Conservation (phyloP, 2,888 invertebrate species). For the Diogma glabrata region DNA sequence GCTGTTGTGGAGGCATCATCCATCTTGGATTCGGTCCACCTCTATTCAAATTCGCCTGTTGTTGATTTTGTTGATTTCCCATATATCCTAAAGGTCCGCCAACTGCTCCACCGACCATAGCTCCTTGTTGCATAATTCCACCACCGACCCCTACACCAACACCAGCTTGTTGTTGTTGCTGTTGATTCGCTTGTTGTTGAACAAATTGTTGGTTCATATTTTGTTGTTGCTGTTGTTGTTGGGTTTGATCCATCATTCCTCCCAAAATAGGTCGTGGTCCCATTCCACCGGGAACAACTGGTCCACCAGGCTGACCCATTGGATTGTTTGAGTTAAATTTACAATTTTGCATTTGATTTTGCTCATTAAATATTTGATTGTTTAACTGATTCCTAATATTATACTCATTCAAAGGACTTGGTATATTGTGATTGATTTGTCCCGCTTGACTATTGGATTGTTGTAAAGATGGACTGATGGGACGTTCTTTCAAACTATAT, state of each 20-base stretch:
- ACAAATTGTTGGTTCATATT: constrained; percentile 6
- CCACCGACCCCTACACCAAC: not conserved
- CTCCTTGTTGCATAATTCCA: not conserved
- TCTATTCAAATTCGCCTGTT: constrained; percentile 11
- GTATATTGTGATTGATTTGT: constrained; percentile 22
- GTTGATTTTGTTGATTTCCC: constrained; percentile 8
- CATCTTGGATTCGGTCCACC: constrained; percentile 21
- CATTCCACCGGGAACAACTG: too few relatives aligned
- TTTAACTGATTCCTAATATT: too few relatives aligned
- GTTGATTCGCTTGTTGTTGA: constrained; percentile 3
- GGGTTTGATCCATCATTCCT: constrained; percentile 3
- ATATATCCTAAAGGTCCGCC: constrained; percentile 5
- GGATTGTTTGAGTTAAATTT: constrained; percentile 2
- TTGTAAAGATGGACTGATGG: constrained; percentile 42
- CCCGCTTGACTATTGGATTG: constrained; percentile 1
- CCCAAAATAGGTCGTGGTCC: not conserved
- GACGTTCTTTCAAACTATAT: constrained; percentile 55
- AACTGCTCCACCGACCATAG: constrained; percentile 1
- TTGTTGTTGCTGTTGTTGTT: constrained; percentile 10
- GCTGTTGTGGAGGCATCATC: constrained; percentile 22
- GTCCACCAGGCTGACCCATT: constrained; percentile 4
- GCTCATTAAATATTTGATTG: constrained; percentile 6
- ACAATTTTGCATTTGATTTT: not conserved
- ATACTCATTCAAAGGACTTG: constrained; percentile 19
- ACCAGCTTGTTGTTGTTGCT: too few relatives aligned